These are phyloP conservation scores for Reticulitermes speratus DNA, from an alignment of 1,140 invertebrate species.

Conservation along the genomic window DNA sequence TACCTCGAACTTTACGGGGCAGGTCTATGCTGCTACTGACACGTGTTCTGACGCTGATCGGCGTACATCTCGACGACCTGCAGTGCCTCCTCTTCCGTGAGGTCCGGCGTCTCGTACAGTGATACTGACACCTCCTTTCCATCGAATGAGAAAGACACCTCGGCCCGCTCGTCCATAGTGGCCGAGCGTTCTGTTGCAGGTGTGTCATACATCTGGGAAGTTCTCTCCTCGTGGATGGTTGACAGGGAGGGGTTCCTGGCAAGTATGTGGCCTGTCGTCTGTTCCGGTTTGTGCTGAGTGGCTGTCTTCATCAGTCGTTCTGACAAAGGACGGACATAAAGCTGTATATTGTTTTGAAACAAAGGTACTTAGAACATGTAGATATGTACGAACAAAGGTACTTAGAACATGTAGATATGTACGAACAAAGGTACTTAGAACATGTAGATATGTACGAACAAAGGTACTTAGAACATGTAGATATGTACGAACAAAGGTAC, in stretches of 20 bases:
- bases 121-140: constrained; percentile 89
- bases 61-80: constrained; percentile 93
- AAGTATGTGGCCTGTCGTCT: constrained; percentile 48
- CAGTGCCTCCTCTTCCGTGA: constrained; percentile 86
- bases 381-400: too few species aligned
- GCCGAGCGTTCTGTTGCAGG: constrained; percentile 66
- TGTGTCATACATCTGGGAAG: constrained; percentile 83
- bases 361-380: too few species aligned
- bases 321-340: background rate
- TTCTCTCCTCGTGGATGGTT: constrained; percentile 87
- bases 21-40: too few species aligned
- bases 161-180: constrained; percentile 75
- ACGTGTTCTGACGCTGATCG: constrained; percentile 84
- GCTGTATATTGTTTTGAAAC: background rate
- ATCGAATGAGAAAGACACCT: constrained; percentile 86
- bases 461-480: too few species aligned
- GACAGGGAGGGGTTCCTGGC: constrained; percentile 78
- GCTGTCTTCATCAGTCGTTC: constrained; percentile 27
- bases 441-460: too few species aligned
- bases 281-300: background rate
- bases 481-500: too few species aligned
- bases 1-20: too few species aligned
- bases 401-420: too few species aligned
- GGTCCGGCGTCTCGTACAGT: constrained; percentile 86
- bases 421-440: too few species aligned